phyloP scores from a whole-genome alignment of 2,797 vertebrate species.

The Lutjanus campechanus region DNA sequence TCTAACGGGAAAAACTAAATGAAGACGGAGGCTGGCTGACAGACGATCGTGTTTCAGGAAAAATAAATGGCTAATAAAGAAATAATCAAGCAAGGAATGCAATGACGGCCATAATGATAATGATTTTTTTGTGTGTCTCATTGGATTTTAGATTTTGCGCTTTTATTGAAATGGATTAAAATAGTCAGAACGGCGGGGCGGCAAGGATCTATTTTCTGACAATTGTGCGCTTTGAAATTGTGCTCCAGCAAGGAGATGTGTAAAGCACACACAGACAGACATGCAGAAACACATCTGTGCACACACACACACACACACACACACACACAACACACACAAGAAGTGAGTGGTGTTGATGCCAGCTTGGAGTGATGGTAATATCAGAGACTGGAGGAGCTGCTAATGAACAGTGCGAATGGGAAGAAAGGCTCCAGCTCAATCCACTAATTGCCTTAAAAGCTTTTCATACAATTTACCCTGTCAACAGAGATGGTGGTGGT shows the following conservation, averaged over 20 bases:
- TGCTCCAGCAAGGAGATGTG: constrained; percentile 62
- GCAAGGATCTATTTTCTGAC: constrained; percentile 76
- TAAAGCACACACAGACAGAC: constrained; percentile 66
- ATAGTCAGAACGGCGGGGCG: constrained; percentile 66
- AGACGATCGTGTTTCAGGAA: constrained; percentile 53
- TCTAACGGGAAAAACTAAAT: constrained; percentile 23
- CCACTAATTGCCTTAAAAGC: constrained; percentile 89
- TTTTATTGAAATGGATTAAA: constrained; percentile 79
- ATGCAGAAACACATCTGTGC: constrained; percentile 39
- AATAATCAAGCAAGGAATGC: constrained; percentile 63
- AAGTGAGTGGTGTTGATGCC: constrained; percentile 79
- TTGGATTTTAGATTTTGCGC: constrained; percentile 64
- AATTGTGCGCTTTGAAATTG: constrained; percentile 76
- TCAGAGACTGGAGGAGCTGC: constrained; percentile 86
- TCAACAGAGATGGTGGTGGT: constrained; percentile 82
- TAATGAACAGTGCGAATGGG: constrained; percentile 87
- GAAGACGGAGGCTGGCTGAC: constrained; percentile 25
- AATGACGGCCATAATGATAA: constrained; percentile 57
- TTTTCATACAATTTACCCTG: constrained; percentile 87
- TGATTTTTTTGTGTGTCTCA: constrained; percentile 53
- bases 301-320: constrained; percentile 49
- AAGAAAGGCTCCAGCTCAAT: constrained; percentile 86
- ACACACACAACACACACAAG: constrained; percentile 53
- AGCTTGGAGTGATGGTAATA: constrained; percentile 85
- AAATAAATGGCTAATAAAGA: constrained; percentile 63